These are phyloP conservation scores for Perca flavescens DNA, from an alignment of 2,113 vertebrate species.

Conservation along the genomic window DNA sequence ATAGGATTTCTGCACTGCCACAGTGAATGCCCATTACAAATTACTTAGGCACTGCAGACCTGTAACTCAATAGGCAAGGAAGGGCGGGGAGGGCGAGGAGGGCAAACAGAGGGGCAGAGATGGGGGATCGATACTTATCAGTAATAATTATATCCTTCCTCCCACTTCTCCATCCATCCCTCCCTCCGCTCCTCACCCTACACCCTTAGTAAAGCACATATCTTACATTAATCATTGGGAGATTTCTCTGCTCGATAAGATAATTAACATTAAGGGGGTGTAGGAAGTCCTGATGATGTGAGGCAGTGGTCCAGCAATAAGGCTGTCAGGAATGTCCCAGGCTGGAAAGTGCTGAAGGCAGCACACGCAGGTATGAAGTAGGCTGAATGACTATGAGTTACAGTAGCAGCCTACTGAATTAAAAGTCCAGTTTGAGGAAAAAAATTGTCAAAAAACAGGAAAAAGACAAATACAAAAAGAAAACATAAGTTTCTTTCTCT, in stretches of 20 bases:
- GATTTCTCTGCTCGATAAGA: constrained; percentile 79
- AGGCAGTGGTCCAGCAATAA: constrained; percentile 72
- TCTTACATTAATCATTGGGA: constrained; percentile 80
- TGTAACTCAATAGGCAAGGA: constrained; percentile 87
- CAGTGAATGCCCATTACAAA: constrained; percentile 90
- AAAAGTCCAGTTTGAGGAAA: constrained; percentile 1
- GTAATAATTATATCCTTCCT: constrained; percentile 87
- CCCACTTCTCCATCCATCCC: constrained; percentile 66
- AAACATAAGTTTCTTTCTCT: constrained; percentile 41
- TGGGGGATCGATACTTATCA: constrained; percentile 85
- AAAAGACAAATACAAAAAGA: constrained; percentile 9
- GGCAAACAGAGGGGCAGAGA: constrained; percentile 76
- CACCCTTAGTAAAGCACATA: constrained; percentile 75
- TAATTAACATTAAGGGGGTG: constrained; percentile 75
- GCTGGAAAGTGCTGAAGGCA: constrained; percentile 72
- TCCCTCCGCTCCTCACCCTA: constrained; percentile 57
- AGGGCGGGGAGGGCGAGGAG: constrained; percentile 69
- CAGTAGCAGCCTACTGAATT: constrained; percentile 22
- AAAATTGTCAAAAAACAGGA: not conserved
- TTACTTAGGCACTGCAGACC: constrained; percentile 86
- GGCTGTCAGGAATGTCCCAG: constrained; percentile 61
- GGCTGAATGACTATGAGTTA: constrained; percentile 13
- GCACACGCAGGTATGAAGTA: constrained; percentile 42
- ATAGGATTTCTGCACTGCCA: constrained; percentile 91
- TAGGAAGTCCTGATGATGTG: constrained; percentile 68